These are phyloP conservation scores for Cryptoblepharus egeriae DNA, from an alignment of 2,797 vertebrate genomes.

Conservation along the genomic window DNA sequence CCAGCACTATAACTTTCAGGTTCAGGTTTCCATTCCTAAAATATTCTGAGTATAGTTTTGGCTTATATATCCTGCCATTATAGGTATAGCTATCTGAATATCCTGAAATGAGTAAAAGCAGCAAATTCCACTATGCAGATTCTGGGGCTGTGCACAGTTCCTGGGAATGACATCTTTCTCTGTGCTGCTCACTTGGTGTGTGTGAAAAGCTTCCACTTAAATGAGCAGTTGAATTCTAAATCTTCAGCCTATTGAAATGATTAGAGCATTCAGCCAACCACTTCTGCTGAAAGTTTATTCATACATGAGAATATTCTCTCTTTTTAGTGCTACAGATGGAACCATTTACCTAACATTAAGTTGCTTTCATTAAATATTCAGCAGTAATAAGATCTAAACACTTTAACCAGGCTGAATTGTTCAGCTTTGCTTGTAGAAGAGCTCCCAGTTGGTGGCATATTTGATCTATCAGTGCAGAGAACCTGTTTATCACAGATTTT, in stretches of 20 bases:
- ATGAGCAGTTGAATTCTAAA: constrained; percentile 67
- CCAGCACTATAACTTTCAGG: not conserved
- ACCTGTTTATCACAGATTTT: constrained; percentile 57
- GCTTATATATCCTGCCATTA: constrained; percentile 39
- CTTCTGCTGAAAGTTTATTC: constrained; percentile 71
- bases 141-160: constrained; percentile 49
- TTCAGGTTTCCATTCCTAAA: not conserved
- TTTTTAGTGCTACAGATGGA: constrained; percentile 64
- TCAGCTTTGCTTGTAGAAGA: constrained; percentile 55
- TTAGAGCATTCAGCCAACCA: constrained; percentile 61
- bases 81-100: constrained; percentile 52
- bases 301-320: constrained; percentile 65
- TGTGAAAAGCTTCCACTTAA: constrained; percentile 69
- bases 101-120: constrained; percentile 52
- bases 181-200: constrained; percentile 49
- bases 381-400: constrained; percentile 69
- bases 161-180: constrained; percentile 55
- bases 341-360: constrained; percentile 66
- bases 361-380: constrained; percentile 75
- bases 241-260: constrained; percentile 67
- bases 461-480: constrained; percentile 55
- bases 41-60: constrained; percentile 15
- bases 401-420: constrained; percentile 58
- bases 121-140: constrained; percentile 61
- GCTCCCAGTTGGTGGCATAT: constrained; percentile 51